phyloP scores from a whole-genome alignment of 2,113 vertebrate species.

The Dasyurus viverrinus region DNA sequence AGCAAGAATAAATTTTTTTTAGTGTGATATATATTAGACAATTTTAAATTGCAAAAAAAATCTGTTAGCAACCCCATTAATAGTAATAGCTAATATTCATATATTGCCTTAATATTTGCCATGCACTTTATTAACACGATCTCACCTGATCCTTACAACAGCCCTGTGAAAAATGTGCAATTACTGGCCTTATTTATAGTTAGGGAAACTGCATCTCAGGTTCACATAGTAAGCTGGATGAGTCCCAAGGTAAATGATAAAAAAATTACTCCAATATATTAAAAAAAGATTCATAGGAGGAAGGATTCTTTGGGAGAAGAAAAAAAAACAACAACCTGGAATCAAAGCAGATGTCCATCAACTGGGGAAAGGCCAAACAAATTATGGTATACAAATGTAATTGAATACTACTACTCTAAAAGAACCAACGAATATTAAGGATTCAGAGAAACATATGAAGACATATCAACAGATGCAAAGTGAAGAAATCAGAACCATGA shows the following conservation, averaged over 20 bases:
- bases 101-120: not conserved
- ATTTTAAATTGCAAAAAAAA: slow-evolving; percentile 51
- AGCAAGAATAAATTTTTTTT: not conserved
- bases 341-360: not conserved
- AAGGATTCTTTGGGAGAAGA: not conserved
- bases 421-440: not conserved
- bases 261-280: not conserved
- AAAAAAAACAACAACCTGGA: not conserved
- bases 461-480: not conserved
- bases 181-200: not conserved
- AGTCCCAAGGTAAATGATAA: not conserved
- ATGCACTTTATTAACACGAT: not conserved
- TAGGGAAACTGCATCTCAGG: not conserved
- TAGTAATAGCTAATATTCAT: not conserved
- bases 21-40: slow-evolving; percentile 41
- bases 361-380: not conserved
- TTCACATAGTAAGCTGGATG: not conserved
- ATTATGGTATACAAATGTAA: not conserved
- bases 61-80: not conserved
- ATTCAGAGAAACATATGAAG: not conserved
- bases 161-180: not conserved
- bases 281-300: not conserved
- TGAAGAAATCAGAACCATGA: not conserved
- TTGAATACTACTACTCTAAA: not conserved
- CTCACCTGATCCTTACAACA: not conserved